Evolutionary conservation across 2,113 vertebrate species (phyloP).

Genomic region (Struthidea cinerea): DNA sequence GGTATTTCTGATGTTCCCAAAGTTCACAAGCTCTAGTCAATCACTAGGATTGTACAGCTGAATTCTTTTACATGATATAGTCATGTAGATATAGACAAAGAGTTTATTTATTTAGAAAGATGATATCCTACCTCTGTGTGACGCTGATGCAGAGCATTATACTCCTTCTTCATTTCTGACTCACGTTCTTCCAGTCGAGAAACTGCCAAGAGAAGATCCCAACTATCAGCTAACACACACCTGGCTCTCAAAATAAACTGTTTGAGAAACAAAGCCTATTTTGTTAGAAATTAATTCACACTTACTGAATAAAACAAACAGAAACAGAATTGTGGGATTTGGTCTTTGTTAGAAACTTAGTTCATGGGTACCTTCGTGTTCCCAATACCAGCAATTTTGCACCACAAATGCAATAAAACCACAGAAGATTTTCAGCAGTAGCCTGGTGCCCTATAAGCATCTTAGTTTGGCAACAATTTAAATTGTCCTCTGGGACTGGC

Average conservation of each 20-base stretch:
- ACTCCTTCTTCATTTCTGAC: slow-evolving; percentile 98
- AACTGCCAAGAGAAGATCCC: slow-evolving; percentile 73
- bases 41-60: not conserved
- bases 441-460: not conserved
- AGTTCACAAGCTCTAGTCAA: not conserved
- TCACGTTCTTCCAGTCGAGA: slow-evolving; percentile 93
- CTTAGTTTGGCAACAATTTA: not conserved
- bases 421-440: not conserved
- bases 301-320: not conserved
- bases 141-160: slow-evolving; percentile 93
- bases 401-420: not conserved
- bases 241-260: not conserved
- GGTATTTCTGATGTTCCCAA: not conserved
- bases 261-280: not conserved
- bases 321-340: not conserved
- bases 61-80: not conserved
- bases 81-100: not conserved
- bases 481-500: not conserved
- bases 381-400: not conserved
- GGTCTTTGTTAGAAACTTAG: not conserved
- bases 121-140: slow-evolving; percentile 87
- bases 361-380: not conserved
- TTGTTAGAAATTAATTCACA: not conserved
- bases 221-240: not conserved
- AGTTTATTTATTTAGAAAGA: not conserved